Percentiles rank a stretch among this genome's conserved stretches.
phyloP scores from a whole-genome alignment of 1,140 invertebrate species.

The Drosophila obscura region DNA sequence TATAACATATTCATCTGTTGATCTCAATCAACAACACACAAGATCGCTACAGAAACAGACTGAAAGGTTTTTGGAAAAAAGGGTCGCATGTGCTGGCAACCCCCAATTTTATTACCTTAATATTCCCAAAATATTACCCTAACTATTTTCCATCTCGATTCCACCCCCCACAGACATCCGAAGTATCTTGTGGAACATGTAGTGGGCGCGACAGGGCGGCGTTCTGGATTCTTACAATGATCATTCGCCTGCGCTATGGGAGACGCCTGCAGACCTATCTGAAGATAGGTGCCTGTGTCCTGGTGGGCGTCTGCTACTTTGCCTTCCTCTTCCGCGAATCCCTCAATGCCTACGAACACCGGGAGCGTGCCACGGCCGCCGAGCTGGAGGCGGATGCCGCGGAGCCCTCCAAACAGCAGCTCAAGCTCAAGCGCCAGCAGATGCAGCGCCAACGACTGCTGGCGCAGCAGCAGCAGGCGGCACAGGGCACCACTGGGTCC shows the following conservation, averaged over 20 bases:
- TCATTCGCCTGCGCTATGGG: conserved; percentile 70
- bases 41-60: too few species aligned
- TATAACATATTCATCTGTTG: too few species aligned
- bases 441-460: conserved; percentile 50
- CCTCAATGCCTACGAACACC: conserved; percentile 74
- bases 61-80: too few species aligned
- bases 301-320: conserved; percentile 76
- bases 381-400: conserved; percentile 45
- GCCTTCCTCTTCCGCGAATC: conserved; percentile 79
- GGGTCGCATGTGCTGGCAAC: too few species aligned
- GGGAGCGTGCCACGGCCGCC: conserved; percentile 52
- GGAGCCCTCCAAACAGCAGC: conserved; percentile 57
- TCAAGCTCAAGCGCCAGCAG: conserved; percentile 65
- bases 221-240: conserved; percentile 54
- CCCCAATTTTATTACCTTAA: too few species aligned
- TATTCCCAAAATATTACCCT: too few species aligned
- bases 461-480: conserved; percentile 39
- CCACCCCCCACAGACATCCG: background rate
- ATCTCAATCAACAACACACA: too few species aligned
- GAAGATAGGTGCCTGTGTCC: conserved; percentile 66
- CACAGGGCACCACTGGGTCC: background rate
- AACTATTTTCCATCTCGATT: background rate
- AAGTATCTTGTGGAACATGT: conserved; percentile 42
- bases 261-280: conserved; percentile 75
- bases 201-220: conserved; percentile 1